Conservation (phyloP, 2,797 vertebrate genomes). For the Percopsis omiscomaycus region DNA sequence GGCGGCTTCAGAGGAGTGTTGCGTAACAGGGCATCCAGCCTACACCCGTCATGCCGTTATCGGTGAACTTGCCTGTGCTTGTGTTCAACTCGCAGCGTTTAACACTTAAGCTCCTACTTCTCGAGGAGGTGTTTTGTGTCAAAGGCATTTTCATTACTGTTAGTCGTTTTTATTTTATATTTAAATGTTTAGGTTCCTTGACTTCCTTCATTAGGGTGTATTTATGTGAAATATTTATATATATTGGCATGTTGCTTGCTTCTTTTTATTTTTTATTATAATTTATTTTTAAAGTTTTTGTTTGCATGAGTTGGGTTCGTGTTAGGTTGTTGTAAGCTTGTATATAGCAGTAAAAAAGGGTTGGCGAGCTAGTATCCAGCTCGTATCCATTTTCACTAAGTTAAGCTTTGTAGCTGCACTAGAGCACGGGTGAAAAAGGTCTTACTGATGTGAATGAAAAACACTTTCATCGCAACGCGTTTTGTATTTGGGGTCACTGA, state of each 20-base stretch:
- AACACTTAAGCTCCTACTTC: slow-evolving; percentile 26
- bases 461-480: slow-evolving; percentile 39
- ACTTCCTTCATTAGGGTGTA: background rate
- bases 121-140: slow-evolving; percentile 21
- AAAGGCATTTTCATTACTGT: slow-evolving; percentile 25
- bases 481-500: slow-evolving; percentile 55
- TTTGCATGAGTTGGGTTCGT: slow-evolving; percentile 26
- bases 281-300: background rate
- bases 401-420: background rate
- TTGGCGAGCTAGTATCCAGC: background rate
- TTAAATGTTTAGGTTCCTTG: background rate
- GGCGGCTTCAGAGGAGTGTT: slow-evolving; percentile 46
- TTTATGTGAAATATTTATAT: background rate
- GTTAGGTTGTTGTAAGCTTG: slow-evolving; percentile 18
- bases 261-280: slow-evolving; percentile 19
- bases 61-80: slow-evolving; percentile 60
- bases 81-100: slow-evolving; percentile 61
- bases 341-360: slow-evolving; percentile 13
- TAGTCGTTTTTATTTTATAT: background rate
- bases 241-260: slow-evolving; percentile 32
- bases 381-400: background rate
- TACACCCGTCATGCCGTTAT: slow-evolving; percentile 50
- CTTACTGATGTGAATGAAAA: slow-evolving; percentile 35
- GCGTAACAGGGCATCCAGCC: slow-evolving; percentile 57
- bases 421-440: slow-evolving; percentile 40